phyloP scores from a whole-genome alignment of 2,113 vertebrate genomes.

The Sciurus niger region DNA sequence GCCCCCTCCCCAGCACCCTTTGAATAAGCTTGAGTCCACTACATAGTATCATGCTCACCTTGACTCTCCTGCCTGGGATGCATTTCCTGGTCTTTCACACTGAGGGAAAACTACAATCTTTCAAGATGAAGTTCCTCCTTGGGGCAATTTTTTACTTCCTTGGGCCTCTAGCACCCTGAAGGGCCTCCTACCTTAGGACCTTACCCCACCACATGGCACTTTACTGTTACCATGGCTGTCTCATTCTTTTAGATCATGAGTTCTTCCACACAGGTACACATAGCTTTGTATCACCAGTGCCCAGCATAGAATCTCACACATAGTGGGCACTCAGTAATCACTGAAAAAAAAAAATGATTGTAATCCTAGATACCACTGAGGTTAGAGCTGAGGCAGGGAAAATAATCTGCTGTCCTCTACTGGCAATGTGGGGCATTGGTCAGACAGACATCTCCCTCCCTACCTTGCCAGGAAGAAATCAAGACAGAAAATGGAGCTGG shows the following conservation, averaged over 20 bases:
- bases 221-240: neutral
- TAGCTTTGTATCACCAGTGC: neutral
- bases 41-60: neutral
- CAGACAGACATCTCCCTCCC: neutral
- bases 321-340: neutral
- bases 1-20: neutral
- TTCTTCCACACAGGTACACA: neutral
- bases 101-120: neutral
- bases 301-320: neutral
- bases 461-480: rapidly evolving
- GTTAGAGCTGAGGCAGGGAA: rapidly evolving
- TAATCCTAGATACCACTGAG: neutral
- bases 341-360: neutral
- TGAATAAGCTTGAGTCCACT: neutral
- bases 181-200: neutral
- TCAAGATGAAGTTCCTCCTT: neutral
- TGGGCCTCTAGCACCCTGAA: neutral
- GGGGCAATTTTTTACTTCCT: neutral
- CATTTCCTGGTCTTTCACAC: neutral
- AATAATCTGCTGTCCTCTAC: slow-evolving; percentile 35
- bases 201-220: neutral
- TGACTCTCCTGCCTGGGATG: neutral
- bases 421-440: neutral
- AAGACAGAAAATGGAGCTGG: neutral
- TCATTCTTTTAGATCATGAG: neutral